Base-by-base conservation (phyloP, 35 echinoderm and acorn worm species). In the Stichopus chloronotus region DNA sequence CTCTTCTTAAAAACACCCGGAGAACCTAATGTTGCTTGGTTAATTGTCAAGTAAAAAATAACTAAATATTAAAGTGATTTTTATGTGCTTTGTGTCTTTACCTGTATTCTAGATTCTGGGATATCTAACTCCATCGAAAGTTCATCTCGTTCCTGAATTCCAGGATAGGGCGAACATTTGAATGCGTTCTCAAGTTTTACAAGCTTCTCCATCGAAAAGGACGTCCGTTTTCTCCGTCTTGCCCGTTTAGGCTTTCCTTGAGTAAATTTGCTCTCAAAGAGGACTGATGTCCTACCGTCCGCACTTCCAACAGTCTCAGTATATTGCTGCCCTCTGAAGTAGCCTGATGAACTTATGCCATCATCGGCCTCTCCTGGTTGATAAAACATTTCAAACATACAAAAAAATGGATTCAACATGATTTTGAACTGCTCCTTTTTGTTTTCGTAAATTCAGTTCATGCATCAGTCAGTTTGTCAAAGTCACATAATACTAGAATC, bases 61-160 rank as follows among this genome's bases (percentile, higher is more conserved):
- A 43, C 30, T 3, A 43, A 43, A 43, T 3, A 43, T 43, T 0
- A 1, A 1, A 43, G 30, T 43, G 30, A 43, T 43, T 43, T 43
- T 43, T 43, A 43, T 24, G 52, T 78, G 76, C 76, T 25, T 85
- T 22, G 6, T 56, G 5, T 53, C n/a, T 55, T 58, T 58, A 88
- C 86, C 86, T 88, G 86, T 56, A 88, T 69, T 25, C 86, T 55
- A 6, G 86, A 88, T 69, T 88, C 86, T 14, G 86, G 54, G 19
- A 88, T 88, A 6, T 52, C 57, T 12, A 88, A 17, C 8, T 88
- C 54, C 11, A 58, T 7, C 20, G 86, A 63, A 17, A 88, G 25
- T 58, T 88, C 86, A 8, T 88, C 86, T 24, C 86, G 54, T 88
- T 88, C 86, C 6, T 88, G 55, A 21, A 88, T 88, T 23, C 86